Base-by-base conservation (phyloP, 2,113 vertebrate genomes). In the Onychostoma macrolepis region DNA sequence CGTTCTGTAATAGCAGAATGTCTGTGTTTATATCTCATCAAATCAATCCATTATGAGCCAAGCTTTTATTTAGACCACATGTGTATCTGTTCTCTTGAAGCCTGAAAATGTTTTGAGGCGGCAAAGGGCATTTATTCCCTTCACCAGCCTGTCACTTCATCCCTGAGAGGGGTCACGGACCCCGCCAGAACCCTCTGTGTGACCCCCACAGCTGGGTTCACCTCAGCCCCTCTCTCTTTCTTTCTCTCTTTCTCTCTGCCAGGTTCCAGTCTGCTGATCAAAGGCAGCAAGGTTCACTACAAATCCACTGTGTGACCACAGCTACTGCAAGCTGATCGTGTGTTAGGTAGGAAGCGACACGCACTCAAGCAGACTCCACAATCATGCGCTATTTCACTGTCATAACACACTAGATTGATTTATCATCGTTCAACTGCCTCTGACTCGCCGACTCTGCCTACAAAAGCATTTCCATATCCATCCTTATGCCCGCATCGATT, bases 381-480 rank as follows among this genome's bases (percentile, higher is more conserved):
- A 77, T 56, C 82, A 53, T 24, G 26, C 75, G 43, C 79, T 84
- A 56, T 67, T 80, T 69, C 30, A 13, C 50, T 63, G 82, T 84
- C 82, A 89, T 77, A 75, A 67, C 43, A 77, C 9, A 11, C 65
- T 41, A 75, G 87, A 90, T 90, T 89, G 87, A 89, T 89, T 89
- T 89, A 84, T 87, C 79, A 89, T 90, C 78, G 45, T 63, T 82
- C 71, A 80, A 63, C 78, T 80, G 33, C 4, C 50, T 58, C 48
- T 48, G 79, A 79, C 77, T 88, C 58, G 80, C 58, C 28, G 36
- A 38, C 79, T 45, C 86, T 56, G 53, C 83, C 75, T 67, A 78
- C 61, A 76, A 85, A 86, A 28, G 81, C 74, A 80, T 79, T 80
- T 86, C 50, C 85, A 86, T 83, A 77, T 83, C 88, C 69, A 50